phyloP scores from a whole-genome alignment of 2,113 vertebrate genomes.

The Rhineura floridana region DNA sequence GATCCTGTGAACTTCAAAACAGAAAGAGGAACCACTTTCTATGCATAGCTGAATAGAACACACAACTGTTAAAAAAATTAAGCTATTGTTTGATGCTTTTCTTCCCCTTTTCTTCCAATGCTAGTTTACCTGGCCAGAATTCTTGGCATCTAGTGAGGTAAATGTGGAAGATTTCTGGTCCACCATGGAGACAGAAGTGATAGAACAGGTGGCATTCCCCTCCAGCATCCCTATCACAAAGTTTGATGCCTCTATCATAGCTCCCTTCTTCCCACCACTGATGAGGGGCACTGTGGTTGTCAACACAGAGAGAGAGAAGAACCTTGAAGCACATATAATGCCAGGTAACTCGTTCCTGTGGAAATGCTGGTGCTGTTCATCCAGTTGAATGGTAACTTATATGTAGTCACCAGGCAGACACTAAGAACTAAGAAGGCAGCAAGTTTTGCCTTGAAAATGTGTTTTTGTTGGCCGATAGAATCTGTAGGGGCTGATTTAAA shows the following conservation, averaged over 20 bases:
- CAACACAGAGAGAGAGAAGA: conserved; percentile 96
- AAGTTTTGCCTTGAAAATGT: neutral
- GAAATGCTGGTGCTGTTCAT: neutral
- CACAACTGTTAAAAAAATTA: neutral
- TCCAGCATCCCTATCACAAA: conserved; percentile 92
- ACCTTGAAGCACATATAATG: conserved; percentile 68
- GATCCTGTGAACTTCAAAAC: neutral
- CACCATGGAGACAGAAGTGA: conserved; percentile 95
- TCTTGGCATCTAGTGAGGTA: conserved; percentile 87
- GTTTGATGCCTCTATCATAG: conserved; percentile 95
- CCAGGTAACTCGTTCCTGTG: conserved; percentile 72
- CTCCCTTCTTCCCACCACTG: conserved; percentile 94
- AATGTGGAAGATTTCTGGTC: conserved; percentile 97
- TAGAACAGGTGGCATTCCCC: conserved; percentile 94
- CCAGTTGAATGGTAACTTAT: neutral
- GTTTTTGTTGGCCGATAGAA: neutral
- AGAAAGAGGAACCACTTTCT: neutral
- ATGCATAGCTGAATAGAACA: neutral
- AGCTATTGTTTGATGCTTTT: neutral
- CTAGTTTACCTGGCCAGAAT: conserved; percentile 97
- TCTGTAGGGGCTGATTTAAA: neutral
- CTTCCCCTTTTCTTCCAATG: conserved; percentile 48
- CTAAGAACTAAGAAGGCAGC: neutral
- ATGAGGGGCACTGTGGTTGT: conserved; percentile 89
- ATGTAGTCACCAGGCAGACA: neutral